Evolutionary conservation across 2,888 invertebrate genomes (phyloP).

Genomic region (Helleia helle): DNA sequence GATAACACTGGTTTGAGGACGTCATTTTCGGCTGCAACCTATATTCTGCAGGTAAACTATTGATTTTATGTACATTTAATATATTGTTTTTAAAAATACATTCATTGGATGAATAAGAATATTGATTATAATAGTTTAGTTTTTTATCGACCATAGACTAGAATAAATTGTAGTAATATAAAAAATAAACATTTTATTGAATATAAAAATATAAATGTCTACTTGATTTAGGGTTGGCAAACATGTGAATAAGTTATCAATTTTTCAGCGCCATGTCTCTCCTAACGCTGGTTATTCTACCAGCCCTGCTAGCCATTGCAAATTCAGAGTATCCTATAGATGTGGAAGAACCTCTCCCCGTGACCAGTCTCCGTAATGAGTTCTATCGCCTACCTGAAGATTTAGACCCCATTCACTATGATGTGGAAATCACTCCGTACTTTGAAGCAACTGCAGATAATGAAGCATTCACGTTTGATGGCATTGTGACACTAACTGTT

Average conservation of each 20-base stretch:
- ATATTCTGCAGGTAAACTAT: neutral
- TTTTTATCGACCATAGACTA: too few species aligned
- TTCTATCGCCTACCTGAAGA: constrained; percentile 51
- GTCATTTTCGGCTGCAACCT: constrained; percentile 1
- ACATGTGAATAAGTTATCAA: too few species aligned
- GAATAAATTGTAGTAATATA: too few species aligned
- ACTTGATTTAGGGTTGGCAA: too few species aligned
- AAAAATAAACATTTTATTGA: too few species aligned
- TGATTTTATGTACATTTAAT: neutral
- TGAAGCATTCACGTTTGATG: constrained; percentile 59
- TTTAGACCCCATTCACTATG: constrained; percentile 66
- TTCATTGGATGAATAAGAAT: neutral
- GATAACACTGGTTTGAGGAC: neutral
- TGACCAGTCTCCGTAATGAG: constrained; percentile 25
- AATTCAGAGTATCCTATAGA: constrained; percentile 45
- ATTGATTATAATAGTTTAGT: neutral
- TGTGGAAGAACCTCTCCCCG: constrained; percentile 23
- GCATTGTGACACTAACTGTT: constrained; percentile 47
- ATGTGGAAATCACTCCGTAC: constrained; percentile 69
- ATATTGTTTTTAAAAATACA: neutral
- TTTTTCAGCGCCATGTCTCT: constrained; percentile 36
- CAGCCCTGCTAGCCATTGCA: constrained; percentile 33
- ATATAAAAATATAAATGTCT: too few species aligned
- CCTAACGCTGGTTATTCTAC: constrained; percentile 30
- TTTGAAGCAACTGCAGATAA: constrained; percentile 43